Base-by-base conservation (phyloP, 2,797 vertebrate genomes). In the Eremophila alpestris region DNA sequence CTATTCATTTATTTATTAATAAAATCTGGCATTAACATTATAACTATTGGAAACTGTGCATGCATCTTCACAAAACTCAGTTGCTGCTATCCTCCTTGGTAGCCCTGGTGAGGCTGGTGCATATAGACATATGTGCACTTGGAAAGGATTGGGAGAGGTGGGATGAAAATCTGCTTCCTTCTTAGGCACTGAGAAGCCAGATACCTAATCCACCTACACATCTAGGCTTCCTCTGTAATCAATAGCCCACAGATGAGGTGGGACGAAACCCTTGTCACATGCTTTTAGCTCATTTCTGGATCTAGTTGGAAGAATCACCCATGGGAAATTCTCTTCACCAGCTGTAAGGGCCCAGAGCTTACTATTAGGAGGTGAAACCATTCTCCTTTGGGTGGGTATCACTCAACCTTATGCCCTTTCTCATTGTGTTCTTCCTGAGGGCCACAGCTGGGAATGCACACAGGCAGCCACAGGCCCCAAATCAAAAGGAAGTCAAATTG, bases 121-220 rank as follows among this genome's bases (percentile, higher is more conserved):
- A 60, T 0, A 0, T 9, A 34, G 51, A 22, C 13, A 10, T 4
- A 1, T 5, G 16, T 29, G 7, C 16, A 32, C 23, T 60, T 3
- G 1, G 34, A 63, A 64, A 60, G 49, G n/a, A n/a, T 27, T 41
- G 27, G 15, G 13, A 60, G 16, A 70, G 7, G 9, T 49, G 15
- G 34, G 29, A 40, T 20, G 19, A 45, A 58, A 86, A 29, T 74
- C 34, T 13, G 52, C 56, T 48, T 60, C 27, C 23, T 79, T 45
- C 60, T 32, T n/a, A 38, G 30, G 7, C 36, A 48, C 17, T 5
- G 16, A 30, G n/a, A 64, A 68, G 16, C 32, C 65, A 40, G 46
- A 5, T 24, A 15, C 26, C 27, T 64, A 67, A 86, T 34, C 12
- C 12, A 68, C 22, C 45, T 55, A 15, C 17, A 54, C 32, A 45